These are phyloP conservation scores for Lysandra bellargus DNA, from an alignment of 2,888 invertebrate species.

Conservation along the genomic window DNA sequence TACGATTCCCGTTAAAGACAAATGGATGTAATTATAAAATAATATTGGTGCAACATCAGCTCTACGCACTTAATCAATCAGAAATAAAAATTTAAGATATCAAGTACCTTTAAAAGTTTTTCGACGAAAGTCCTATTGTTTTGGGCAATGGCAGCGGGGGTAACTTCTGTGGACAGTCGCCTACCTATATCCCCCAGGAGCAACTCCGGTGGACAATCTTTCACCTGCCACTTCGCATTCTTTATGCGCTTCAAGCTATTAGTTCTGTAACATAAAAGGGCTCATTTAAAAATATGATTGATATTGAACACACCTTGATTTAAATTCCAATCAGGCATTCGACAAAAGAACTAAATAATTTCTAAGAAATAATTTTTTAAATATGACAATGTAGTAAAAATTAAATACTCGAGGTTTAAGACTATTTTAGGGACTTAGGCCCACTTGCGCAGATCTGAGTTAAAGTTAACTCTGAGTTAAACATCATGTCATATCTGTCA, in stretches of 20 bases:
- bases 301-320: too few relatives aligned
- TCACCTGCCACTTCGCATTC: conserved; percentile 82
- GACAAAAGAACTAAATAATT: not conserved
- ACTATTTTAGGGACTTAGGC: not conserved
- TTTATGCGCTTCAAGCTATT: conserved; percentile 83
- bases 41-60: too few relatives aligned
- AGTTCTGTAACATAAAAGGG: conserved; percentile 61
- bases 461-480: too few relatives aligned
- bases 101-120: conserved; percentile 93
- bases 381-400: not conserved
- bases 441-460: too few relatives aligned
- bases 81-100: not conserved
- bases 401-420: not conserved
- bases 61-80: not conserved
- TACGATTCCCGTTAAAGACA: too few relatives aligned
- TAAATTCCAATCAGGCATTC: not conserved
- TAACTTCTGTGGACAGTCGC: conserved; percentile 83
- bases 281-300: not conserved
- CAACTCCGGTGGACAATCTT: conserved; percentile 80
- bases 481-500: too few relatives aligned
- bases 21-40: too few relatives aligned
- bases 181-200: conserved; percentile 73
- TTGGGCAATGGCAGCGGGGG: conserved; percentile 95
- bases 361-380: not conserved
- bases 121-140: conserved; percentile 99